A percentile compares a stretch with the other conserved stretches of the same genome.
Conservation (phyloP, 2,113 vertebrate genomes). For the Ameiurus melas region DNA sequence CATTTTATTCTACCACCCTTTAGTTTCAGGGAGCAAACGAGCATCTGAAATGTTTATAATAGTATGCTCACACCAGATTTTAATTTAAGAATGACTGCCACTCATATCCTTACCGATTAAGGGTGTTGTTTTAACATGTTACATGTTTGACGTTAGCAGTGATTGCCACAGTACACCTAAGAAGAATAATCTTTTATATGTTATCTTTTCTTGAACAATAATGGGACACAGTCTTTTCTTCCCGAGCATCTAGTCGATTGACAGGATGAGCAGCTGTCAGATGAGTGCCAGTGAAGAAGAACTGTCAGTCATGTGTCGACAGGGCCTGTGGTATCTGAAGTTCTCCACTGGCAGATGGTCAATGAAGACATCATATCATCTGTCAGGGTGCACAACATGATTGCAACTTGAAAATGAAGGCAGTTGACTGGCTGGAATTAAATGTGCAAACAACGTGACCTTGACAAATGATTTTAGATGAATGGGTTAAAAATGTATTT, state of each 20-base stretch:
- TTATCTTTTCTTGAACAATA: neutral
- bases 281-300: slow-evolving; percentile 33
- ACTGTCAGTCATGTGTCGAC: slow-evolving; percentile 41
- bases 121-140: neutral
- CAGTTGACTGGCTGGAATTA: slow-evolving; percentile 15
- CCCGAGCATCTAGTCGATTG: slow-evolving; percentile 13
- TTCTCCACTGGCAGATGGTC: slow-evolving; percentile 49
- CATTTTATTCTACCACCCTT: neutral
- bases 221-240: neutral
- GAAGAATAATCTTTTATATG: neutral
- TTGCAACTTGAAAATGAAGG: slow-evolving; percentile 7
- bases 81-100: neutral
- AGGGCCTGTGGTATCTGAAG: slow-evolving; percentile 31
- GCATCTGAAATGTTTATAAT: neutral
- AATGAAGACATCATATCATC: slow-evolving; percentile 45
- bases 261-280: slow-evolving; percentile 23
- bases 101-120: neutral
- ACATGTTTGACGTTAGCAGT: neutral
- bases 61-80: neutral
- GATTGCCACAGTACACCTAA: neutral
- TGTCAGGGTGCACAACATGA: slow-evolving; percentile 40
- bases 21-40: neutral
- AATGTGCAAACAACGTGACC: neutral
- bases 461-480: neutral
- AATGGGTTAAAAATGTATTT: neutral